A percentile compares a stretch with the other conserved stretches of the same genome.
Evolutionary conservation across 1,140 invertebrate species (phyloP).

Genomic region (Melipona quadrifasciata): DNA sequence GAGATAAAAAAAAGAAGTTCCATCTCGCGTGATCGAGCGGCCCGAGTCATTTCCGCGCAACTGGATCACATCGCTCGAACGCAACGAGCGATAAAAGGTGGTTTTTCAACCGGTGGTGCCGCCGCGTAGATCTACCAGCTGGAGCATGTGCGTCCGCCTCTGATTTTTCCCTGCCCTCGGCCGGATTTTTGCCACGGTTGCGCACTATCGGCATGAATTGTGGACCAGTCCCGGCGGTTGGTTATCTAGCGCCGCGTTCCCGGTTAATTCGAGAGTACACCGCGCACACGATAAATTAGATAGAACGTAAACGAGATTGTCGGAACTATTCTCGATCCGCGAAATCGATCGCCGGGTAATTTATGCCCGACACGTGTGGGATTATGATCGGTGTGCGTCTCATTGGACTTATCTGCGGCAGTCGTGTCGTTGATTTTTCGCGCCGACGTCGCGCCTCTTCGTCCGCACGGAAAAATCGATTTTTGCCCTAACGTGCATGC

Average conservation of each 20-base stretch:
- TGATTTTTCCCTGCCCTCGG: constrained; percentile 6
- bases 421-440: not conserved
- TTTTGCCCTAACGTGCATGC: not conserved
- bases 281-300: constrained; percentile 49
- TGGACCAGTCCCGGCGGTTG: constrained; percentile 42
- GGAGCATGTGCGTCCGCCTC: not conserved
- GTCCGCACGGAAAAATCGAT: not conserved
- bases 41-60: not conserved
- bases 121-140: not conserved
- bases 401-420: not conserved
- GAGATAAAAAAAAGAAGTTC: too few species aligned
- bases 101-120: not conserved
- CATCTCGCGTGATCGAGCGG: too few species aligned
- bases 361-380: constrained; percentile 46
- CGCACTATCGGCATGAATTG: constrained; percentile 51
- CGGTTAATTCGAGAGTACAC: constrained; percentile 53
- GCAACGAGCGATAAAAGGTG: constrained; percentile 21
- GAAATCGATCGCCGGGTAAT: constrained; percentile 41
- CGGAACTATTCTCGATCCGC: constrained; percentile 47
- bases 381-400: constrained; percentile 8
- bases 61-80: constrained; percentile 1
- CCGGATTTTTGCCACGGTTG: constrained; percentile 19
- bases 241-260: constrained; percentile 43
- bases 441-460: not conserved
- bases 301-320: constrained; percentile 51